phyloP scores from a whole-genome alignment of 2,113 vertebrate species.

The Microtus ochrogaster region DNA sequence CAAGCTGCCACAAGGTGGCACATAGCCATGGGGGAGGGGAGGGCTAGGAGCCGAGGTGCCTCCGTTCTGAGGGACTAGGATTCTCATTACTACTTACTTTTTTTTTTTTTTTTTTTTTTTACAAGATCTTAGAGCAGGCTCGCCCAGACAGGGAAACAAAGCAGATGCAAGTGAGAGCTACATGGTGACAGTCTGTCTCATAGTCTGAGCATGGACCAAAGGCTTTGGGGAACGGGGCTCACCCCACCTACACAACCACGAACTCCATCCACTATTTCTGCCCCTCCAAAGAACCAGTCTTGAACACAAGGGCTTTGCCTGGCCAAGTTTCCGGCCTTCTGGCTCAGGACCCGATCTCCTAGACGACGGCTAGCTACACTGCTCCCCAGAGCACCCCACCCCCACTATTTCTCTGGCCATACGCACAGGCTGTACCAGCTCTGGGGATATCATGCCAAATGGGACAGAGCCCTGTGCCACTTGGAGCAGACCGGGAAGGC shows the following conservation, averaged over 20 bases:
- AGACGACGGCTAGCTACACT: slow-evolving; percentile 76
- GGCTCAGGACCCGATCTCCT: slow-evolving; percentile 75
- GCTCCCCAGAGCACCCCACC: slow-evolving; percentile 71
- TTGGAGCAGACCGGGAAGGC: neutral
- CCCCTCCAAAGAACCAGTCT: slow-evolving; percentile 27
- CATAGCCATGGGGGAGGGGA: slow-evolving; percentile 61
- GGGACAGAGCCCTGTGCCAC: slow-evolving; percentile 68
- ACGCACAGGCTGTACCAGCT: slow-evolving; percentile 79
- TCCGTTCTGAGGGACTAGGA: neutral
- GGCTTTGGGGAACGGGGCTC: neutral
- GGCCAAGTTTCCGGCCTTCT: slow-evolving; percentile 71
- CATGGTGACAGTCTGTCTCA: neutral
- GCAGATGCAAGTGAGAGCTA: neutral
- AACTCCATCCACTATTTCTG: slow-evolving; percentile 41
- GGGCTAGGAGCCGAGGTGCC: neutral
- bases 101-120: neutral
- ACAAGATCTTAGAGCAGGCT: neutral
- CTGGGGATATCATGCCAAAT: slow-evolving; percentile 70
- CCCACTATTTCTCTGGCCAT: slow-evolving; percentile 63
- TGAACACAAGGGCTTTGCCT: slow-evolving; percentile 71
- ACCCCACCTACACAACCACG: neutral
- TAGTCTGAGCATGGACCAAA: neutral
- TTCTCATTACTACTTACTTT: slow-evolving; percentile 33
- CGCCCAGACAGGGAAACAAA: neutral
- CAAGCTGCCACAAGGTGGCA: slow-evolving; percentile 72